phyloP scores from a whole-genome alignment of 2,113 vertebrate genomes.

The Emydura subglobosa region DNA sequence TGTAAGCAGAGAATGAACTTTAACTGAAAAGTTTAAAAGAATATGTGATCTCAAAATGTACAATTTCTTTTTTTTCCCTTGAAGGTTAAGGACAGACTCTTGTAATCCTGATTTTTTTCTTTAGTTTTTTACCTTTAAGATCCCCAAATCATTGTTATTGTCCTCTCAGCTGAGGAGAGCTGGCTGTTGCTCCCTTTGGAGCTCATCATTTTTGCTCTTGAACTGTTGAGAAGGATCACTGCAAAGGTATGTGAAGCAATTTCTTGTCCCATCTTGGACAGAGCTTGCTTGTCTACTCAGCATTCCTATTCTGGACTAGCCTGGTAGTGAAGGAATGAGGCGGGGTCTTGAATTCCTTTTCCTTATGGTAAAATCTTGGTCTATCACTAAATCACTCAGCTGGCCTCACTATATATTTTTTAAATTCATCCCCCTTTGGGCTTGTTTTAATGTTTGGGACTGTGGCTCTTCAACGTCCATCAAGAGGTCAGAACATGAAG shows the following conservation, averaged over 20 bases:
- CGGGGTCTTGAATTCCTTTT: background rate
- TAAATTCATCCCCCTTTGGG: background rate
- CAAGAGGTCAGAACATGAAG: background rate
- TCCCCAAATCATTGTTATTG: background rate
- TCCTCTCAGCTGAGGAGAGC: background rate
- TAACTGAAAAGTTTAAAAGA: background rate
- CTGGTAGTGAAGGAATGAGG: background rate
- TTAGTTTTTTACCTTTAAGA: background rate
- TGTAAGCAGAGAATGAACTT: background rate
- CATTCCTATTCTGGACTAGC: background rate
- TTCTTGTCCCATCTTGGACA: background rate
- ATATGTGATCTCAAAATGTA: background rate
- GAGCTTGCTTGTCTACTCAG: background rate
- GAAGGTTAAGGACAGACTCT: background rate
- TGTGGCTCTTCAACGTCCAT: background rate
- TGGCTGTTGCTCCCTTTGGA: background rate
- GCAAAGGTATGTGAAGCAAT: background rate
- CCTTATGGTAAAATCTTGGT: background rate
- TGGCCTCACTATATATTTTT: background rate
- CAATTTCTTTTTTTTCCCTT: background rate
- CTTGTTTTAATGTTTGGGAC: background rate
- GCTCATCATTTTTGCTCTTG: background rate
- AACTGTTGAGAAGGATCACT: background rate
- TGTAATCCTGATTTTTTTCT: background rate
- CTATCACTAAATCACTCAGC: background rate